Percentiles rank a stretch among this genome's conserved stretches.
Evolutionary conservation across 2,888 invertebrate species (phyloP).

Genomic region (Sesamia inferens): DNA sequence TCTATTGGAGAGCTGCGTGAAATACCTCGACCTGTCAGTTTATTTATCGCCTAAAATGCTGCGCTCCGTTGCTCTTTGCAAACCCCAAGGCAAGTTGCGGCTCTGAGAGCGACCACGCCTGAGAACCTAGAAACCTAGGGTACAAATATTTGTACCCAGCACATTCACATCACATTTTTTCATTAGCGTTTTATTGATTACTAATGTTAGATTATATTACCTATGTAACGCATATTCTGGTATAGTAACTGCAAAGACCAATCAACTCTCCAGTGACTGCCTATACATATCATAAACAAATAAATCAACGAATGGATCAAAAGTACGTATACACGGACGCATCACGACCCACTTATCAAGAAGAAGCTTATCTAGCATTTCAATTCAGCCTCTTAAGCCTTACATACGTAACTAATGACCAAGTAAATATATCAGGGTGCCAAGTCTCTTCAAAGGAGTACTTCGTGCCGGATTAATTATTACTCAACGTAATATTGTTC

Average conservation of each 20-base stretch:
- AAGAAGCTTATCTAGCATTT: constrained; percentile 17
- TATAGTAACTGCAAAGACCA: background rate
- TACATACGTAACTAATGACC: constrained; percentile 47
- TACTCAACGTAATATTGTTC: constrained; percentile 50
- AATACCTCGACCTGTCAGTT: background rate
- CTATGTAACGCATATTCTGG: no score
- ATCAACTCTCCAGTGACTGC: background rate
- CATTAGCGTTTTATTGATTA: no score
- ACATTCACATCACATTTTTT: no score
- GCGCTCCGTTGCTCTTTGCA: background rate
- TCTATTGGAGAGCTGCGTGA: background rate
- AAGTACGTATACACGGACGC: background rate
- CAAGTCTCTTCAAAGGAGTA: constrained; percentile 47
- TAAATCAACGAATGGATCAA: background rate
- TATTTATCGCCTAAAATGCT: background rate
- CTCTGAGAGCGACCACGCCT: background rate
- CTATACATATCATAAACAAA: background rate
- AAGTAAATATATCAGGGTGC: constrained; percentile 38
- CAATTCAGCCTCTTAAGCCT: constrained; percentile 40
- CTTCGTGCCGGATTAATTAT: constrained; percentile 51
- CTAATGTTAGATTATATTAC: no score
- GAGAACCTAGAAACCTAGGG: background rate
- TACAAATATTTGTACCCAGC: background rate
- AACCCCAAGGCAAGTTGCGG: background rate
- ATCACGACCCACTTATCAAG: constrained; percentile 15